A percentile compares a stretch with the other conserved stretches of the same genome.
These are phyloP conservation scores for Acropternis orthonyx DNA, from an alignment of 2,797 vertebrate genomes.

Conservation along the genomic window DNA sequence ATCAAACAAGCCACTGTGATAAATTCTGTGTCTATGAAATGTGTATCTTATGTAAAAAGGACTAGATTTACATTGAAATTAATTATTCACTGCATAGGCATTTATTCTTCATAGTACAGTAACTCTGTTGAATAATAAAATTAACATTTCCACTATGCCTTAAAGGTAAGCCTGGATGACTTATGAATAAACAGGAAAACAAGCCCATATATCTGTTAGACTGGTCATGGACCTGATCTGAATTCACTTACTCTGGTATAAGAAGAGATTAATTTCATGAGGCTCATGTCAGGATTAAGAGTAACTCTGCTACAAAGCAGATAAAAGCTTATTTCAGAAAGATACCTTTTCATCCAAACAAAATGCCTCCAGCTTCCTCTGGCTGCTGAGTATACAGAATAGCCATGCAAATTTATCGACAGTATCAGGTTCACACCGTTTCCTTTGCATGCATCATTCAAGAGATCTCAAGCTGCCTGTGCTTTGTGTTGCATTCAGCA, in stretches of 20 bases:
- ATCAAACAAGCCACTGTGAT: neutral
- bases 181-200: neutral
- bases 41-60: neutral
- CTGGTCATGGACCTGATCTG: neutral
- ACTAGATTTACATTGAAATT: neutral
- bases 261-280: neutral
- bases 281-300: neutral
- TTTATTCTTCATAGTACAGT: neutral
- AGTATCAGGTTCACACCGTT: slow-evolving; percentile 63
- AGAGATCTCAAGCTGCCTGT: slow-evolving; percentile 57
- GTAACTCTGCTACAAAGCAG: neutral
- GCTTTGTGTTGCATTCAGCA: slow-evolving; percentile 47
- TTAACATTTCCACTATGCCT: neutral
- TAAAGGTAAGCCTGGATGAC: neutral
- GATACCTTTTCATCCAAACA: slow-evolving; percentile 15
- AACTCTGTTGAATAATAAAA: neutral
- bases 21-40: neutral
- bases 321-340: neutral
- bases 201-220: neutral
- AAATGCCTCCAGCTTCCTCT: slow-evolving; percentile 6
- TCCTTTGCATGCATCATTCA: slow-evolving; percentile 76
- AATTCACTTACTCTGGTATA: neutral
- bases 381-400: neutral
- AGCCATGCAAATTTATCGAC: slow-evolving; percentile 44
- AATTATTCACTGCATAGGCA: neutral